phyloP scores from a whole-genome alignment of 2,113 vertebrate species.

The Caracal caracal region DNA sequence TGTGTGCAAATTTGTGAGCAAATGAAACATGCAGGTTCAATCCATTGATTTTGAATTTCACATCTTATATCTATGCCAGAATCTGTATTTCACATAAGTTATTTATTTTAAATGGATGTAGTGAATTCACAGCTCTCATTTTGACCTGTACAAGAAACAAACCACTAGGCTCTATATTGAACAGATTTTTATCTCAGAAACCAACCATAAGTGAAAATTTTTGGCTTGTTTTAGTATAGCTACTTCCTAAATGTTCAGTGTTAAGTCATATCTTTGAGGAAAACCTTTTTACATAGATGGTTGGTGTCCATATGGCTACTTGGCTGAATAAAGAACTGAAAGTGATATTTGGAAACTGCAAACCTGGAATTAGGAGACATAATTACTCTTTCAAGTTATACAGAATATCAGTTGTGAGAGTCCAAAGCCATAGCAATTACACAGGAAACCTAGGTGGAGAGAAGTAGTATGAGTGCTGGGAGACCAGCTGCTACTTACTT shows the following conservation, averaged over 20 bases:
- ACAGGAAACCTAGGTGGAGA: not conserved
- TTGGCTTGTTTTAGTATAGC: constrained; percentile 17
- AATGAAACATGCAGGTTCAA: constrained; percentile 77
- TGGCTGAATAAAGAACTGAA: constrained; percentile 5
- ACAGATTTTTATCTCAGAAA: constrained; percentile 56
- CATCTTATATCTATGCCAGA: constrained; percentile 60
- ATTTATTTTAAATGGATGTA: constrained; percentile 73
- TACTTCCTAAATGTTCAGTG: constrained; percentile 25
- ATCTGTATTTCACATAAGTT: constrained; percentile 69
- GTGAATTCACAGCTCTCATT: constrained; percentile 57
- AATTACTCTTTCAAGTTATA: constrained; percentile 75
- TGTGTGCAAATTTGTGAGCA: constrained; percentile 73
- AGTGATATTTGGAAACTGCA: constrained; percentile 77
- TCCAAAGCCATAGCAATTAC: constrained; percentile 58
- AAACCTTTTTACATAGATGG: constrained; percentile 41
- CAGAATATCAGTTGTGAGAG: constrained; percentile 34
- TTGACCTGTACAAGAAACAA: constrained; percentile 57
- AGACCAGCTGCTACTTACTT: constrained; percentile 29
- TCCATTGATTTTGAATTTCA: constrained; percentile 70
- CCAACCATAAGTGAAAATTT: constrained; percentile 31
- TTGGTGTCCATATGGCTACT: constrained; percentile 47
- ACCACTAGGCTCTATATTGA: constrained; percentile 53
- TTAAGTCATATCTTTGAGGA: constrained; percentile 37
- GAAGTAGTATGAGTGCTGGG: constrained; percentile 33
- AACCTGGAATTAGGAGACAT: constrained; percentile 69